A percentile compares a stretch with the other conserved stretches of the same genome.
phyloP scores from a whole-genome alignment of 2,797 vertebrate genomes.

The Rhinichthys osculus region DNA sequence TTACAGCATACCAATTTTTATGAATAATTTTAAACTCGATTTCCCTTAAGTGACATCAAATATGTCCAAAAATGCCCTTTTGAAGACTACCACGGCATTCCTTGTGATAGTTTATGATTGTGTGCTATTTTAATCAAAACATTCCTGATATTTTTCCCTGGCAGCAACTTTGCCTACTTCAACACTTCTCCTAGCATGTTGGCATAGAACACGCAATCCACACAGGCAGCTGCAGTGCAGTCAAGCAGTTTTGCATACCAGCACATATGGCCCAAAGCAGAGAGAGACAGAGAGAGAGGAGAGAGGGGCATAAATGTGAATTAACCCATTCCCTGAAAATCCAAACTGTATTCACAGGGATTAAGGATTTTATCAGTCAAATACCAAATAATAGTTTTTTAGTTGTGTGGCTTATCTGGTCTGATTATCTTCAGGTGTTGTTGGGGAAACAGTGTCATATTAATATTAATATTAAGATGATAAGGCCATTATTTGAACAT shows the following conservation, averaged over 20 bases:
- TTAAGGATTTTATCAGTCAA: background rate
- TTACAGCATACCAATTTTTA: background rate
- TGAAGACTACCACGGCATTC: conserved; percentile 1
- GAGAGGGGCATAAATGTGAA: conserved; percentile 53
- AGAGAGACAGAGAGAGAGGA: conserved; percentile 68
- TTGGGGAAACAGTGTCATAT: background rate
- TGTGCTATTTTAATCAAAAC: conserved; percentile 90
- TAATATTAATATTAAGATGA: background rate
- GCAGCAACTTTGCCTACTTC: conserved; percentile 87
- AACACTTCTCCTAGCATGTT: conserved; percentile 89
- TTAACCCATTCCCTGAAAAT: conserved; percentile 43
- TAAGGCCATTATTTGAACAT: background rate
- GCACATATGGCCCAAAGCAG: conserved; percentile 78
- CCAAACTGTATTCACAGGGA: conserved; percentile 28
- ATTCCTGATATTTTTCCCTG: conserved; percentile 86
- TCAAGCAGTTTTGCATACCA: conserved; percentile 87
- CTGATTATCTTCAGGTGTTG: background rate
- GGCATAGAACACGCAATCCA: conserved; percentile 87
- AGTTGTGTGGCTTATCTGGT: background rate
- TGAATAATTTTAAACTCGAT: background rate
- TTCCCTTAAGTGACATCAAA: background rate
- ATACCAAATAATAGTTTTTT: background rate
- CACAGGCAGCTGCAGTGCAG: conserved; percentile 91
- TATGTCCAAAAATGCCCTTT: background rate
- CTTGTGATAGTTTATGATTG: conserved; percentile 75